Evolutionary conservation across 2,113 vertebrate species (phyloP).

Genomic region (Pycnonotus jocosus): DNA sequence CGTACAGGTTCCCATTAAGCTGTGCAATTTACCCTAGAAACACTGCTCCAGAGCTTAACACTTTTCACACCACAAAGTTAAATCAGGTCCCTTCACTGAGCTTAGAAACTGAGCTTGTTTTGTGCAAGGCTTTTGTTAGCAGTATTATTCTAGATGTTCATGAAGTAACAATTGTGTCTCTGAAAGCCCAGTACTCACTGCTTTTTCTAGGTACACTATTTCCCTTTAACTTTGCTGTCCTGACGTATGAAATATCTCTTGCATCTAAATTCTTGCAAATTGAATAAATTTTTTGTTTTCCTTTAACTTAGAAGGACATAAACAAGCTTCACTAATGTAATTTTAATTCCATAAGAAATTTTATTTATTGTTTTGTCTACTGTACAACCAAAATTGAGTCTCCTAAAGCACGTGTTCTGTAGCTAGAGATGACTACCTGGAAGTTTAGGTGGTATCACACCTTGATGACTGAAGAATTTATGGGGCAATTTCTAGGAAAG

Average conservation of each 20-base stretch:
- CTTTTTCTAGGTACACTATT: slow-evolving; percentile 31
- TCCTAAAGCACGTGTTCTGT: background rate
- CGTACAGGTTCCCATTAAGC: slow-evolving; percentile 37
- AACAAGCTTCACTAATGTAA: background rate
- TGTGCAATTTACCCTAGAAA: background rate
- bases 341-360: background rate
- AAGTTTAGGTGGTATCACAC: background rate
- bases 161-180: slow-evolving; percentile 36
- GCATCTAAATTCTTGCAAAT: slow-evolving; percentile 42
- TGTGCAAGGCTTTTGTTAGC: slow-evolving; percentile 18
- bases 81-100: slow-evolving; percentile 4
- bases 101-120: slow-evolving; percentile 31
- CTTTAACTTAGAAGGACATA: background rate
- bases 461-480: background rate
- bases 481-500: background rate
- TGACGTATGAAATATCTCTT: slow-evolving; percentile 36
- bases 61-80: slow-evolving; percentile 7
- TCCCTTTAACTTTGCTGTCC: slow-evolving; percentile 43
- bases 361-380: background rate
- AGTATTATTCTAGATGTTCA: slow-evolving; percentile 14
- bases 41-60: background rate
- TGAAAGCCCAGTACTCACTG: slow-evolving; percentile 28
- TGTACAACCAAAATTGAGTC: background rate
- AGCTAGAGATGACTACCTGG: background rate
- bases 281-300: background rate